phyloP scores from a whole-genome alignment of 2,888 invertebrate species.

The Eretmocerus hayati region DNA sequence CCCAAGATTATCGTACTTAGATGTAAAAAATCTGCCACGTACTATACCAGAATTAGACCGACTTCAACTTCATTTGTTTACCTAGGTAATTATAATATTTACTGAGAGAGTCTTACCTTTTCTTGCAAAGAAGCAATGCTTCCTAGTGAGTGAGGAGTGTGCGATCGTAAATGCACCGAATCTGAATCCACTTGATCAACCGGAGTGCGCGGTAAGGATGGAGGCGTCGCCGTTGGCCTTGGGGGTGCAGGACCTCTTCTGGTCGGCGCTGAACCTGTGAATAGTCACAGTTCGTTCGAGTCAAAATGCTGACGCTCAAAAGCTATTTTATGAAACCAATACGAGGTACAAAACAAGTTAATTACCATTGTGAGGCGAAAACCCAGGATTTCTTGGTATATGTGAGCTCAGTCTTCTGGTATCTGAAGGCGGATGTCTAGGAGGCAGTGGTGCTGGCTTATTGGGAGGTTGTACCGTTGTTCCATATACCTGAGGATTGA shows the following conservation, averaged over 20 bases:
- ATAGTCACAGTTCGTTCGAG: no score
- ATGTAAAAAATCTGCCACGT: no score
- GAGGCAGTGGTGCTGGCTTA: slow-evolving; percentile 54
- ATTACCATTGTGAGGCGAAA: slow-evolving; percentile 46
- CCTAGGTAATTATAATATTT: no score
- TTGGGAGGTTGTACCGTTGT: slow-evolving; percentile 44
- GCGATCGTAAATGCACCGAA: slow-evolving; percentile 49
- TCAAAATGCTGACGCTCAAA: no score
- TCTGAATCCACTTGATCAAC: slow-evolving; percentile 48
- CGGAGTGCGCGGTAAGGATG: slow-evolving; percentile 54
- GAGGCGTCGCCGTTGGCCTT: slow-evolving; percentile 55
- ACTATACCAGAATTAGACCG: no score
- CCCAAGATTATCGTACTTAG: no score
- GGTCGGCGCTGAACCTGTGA: slow-evolving; percentile 48
- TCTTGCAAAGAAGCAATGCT: slow-evolving; percentile 73
- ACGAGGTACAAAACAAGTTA: slow-evolving; percentile 1
- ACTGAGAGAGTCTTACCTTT: no score
- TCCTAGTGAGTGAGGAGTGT: slow-evolving; percentile 65
- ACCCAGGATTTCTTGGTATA: slow-evolving; percentile 43
- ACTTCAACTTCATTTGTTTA: no score
- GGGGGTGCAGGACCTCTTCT: slow-evolving; percentile 53
- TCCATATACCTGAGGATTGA: slow-evolving; percentile 37
- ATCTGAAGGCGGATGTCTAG: slow-evolving; percentile 48
- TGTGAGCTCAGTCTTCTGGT: slow-evolving; percentile 45
- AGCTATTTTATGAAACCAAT: background rate